Conservation (phyloP, 2,797 vertebrate genomes). For the Megaceryle alcyon region DNA sequence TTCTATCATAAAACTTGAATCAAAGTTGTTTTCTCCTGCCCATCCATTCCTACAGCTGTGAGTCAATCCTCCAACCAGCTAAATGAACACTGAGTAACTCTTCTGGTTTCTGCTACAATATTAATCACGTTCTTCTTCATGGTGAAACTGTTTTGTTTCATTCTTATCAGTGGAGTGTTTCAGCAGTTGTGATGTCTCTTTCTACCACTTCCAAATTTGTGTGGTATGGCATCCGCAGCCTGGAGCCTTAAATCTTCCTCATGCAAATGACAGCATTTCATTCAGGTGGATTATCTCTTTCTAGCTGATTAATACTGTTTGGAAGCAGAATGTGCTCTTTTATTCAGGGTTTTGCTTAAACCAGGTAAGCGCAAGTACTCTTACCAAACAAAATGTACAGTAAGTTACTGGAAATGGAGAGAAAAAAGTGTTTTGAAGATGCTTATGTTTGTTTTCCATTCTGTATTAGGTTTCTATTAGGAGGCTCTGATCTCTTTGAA, state of each 20-base stretch:
- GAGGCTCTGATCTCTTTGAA: background rate
- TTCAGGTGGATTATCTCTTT: background rate
- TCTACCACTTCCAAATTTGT: background rate
- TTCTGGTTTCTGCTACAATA: background rate
- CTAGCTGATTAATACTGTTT: background rate
- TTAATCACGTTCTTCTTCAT: background rate
- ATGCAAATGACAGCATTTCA: background rate
- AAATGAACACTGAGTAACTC: background rate
- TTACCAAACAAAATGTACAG: background rate
- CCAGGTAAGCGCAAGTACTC: background rate
- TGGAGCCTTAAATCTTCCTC: background rate
- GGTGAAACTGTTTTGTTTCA: background rate
- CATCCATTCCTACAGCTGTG: background rate
- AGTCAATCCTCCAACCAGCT: background rate
- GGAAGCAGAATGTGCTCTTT: background rate
- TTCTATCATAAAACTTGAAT: background rate
- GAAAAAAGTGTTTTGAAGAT: background rate
- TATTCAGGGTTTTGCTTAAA: background rate
- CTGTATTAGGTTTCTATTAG: background rate
- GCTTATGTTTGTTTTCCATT: background rate
- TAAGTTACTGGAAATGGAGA: background rate
- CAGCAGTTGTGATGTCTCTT: fast-evolving
- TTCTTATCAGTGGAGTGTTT: background rate
- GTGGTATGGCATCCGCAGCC: background rate
- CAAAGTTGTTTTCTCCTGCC: background rate